Percentiles rank a stretch among this genome's conserved stretches.
phyloP scores from a whole-genome alignment of 1,140 invertebrate genomes.

The Drosophila truncata region DNA sequence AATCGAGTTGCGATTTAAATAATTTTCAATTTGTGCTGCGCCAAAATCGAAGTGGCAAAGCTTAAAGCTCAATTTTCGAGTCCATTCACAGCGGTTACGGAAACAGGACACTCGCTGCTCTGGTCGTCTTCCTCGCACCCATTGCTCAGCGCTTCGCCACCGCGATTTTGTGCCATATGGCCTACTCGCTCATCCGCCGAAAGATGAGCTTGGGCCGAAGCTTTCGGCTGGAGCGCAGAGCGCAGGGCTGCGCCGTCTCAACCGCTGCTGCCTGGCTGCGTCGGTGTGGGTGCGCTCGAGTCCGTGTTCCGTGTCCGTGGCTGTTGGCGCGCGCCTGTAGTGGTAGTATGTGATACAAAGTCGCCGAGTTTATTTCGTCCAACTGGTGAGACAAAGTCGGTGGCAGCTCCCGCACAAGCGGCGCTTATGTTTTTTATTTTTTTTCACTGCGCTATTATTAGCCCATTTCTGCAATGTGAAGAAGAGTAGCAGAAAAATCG shows the following conservation, averaged over 20 bases:
- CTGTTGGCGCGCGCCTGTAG: slow-evolving; percentile 40
- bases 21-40: slow-evolving; percentile 2
- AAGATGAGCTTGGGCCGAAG: slow-evolving; percentile 14
- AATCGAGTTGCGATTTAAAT: too few species aligned
- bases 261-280: slow-evolving; percentile 4
- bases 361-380: slow-evolving; percentile 73
- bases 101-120: slow-evolving; percentile 2
- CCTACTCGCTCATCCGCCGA: neutral
- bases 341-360: slow-evolving; percentile 78
- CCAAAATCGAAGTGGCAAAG: neutral
- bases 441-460: slow-evolving; percentile 12
- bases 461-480: slow-evolving; percentile 18
- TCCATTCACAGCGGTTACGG: neutral
- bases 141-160: neutral
- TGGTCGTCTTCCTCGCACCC: neutral
- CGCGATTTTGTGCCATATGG: neutral
- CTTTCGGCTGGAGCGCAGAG: slow-evolving; percentile 13
- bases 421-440: slow-evolving; percentile 70
- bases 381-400: slow-evolving; percentile 77
- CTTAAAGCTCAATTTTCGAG: neutral
- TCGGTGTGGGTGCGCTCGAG: slow-evolving; percentile 11
- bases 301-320: slow-evolving; percentile 13
- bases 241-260: slow-evolving; percentile 11
- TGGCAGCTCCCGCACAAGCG: slow-evolving; percentile 57
- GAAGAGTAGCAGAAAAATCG: slow-evolving; percentile 20